phyloP scores from a whole-genome alignment of 2,113 vertebrate species.

The Sceloporus tristichus region DNA sequence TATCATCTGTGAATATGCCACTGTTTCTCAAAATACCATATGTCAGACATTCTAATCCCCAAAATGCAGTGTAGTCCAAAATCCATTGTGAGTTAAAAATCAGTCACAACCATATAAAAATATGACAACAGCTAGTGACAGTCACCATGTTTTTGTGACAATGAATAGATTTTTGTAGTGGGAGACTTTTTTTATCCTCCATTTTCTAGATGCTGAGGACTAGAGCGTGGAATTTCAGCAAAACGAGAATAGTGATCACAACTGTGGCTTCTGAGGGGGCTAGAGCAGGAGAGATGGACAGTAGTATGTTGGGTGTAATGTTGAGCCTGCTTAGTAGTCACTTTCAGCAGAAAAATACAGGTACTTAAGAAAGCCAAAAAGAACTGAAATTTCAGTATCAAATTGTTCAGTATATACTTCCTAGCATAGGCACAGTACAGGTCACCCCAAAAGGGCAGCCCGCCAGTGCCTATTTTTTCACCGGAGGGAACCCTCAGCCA shows the following conservation, averaged over 20 bases:
- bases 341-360: conserved; percentile 7
- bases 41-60: neutral
- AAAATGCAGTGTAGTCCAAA: neutral
- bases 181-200: neutral
- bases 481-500: too few species aligned
- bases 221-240: neutral
- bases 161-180: neutral
- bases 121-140: neutral
- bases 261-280: neutral
- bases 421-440: neutral
- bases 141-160: neutral
- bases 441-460: too few species aligned
- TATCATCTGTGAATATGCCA: neutral
- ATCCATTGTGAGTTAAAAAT: neutral
- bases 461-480: too few species aligned
- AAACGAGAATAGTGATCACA: neutral
- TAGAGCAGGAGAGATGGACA: neutral
- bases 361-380: neutral
- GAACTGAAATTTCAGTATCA: neutral
- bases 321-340: neutral
- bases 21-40: neutral
- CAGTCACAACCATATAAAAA: neutral
- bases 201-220: neutral
- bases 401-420: neutral
- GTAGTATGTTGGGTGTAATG: neutral